These are phyloP conservation scores for Malthinus flaveolus DNA, from an alignment of 2,888 invertebrate genomes.

Conservation along the genomic window DNA sequence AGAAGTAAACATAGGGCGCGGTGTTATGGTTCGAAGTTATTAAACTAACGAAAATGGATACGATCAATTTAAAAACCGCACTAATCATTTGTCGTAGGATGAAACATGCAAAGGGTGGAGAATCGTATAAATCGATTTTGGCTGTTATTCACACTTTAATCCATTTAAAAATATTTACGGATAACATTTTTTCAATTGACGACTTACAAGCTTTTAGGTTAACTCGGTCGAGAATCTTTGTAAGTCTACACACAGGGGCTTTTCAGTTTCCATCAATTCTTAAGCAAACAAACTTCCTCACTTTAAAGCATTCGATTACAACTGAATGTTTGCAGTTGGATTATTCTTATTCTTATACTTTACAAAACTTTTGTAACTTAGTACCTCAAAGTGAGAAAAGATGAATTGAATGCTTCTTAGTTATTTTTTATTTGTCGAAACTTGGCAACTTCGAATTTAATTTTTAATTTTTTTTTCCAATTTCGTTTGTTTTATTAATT, in stretches of 20 bases:
- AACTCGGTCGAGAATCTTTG: neutral
- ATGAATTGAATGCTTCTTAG: constrained; percentile 6
- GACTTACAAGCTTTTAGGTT: neutral
- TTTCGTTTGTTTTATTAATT: constrained; percentile 25
- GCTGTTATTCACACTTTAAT: constrained; percentile 40
- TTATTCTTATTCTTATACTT: constrained; percentile 15
- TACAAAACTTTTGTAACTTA: constrained; percentile 14
- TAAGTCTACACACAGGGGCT: constrained; percentile 10
- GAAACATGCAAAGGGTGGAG: constrained; percentile 48
- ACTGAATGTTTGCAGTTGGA: constrained; percentile 13
- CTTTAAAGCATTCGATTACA: constrained; percentile 16
- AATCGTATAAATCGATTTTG: constrained; percentile 39
- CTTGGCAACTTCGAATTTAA: neutral
- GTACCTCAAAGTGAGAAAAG: constrained; percentile 10
- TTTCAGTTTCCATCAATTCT: constrained; percentile 12
- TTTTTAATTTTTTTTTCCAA: constrained; percentile 1
- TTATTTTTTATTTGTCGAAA: neutral
- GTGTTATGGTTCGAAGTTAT: constrained; percentile 39
- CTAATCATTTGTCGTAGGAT: constrained; percentile 45
- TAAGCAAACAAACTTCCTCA: constrained; percentile 21
- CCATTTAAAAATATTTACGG: constrained; percentile 33
- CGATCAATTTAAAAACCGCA: constrained; percentile 44
- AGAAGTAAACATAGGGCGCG: constrained; percentile 39
- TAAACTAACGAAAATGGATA: constrained; percentile 45
- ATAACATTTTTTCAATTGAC: constrained; percentile 8